These are phyloP conservation scores for Holotrichia oblita DNA, from an alignment of 1,140 invertebrate genomes.

Conservation along the genomic window DNA sequence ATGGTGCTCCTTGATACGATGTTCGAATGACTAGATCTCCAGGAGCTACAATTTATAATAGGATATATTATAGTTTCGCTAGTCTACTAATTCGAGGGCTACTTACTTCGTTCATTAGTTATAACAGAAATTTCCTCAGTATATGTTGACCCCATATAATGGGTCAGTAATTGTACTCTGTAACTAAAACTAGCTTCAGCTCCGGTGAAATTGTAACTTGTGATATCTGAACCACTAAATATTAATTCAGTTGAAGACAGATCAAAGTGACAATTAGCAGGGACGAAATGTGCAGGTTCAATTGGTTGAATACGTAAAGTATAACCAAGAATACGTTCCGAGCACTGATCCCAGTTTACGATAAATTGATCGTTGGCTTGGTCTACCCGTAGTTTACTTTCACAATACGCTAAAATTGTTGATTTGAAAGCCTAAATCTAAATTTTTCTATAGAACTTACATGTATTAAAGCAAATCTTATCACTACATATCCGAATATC, in stretches of 20 bases:
- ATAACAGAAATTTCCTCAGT: neutral
- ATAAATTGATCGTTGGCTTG: neutral
- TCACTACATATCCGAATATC: neutral
- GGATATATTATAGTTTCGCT: neutral
- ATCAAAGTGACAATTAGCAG: neutral
- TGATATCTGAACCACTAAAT: neutral
- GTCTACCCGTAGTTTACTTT: neutral
- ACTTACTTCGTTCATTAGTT: neutral
- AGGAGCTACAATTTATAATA: neutral
- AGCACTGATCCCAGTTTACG: neutral
- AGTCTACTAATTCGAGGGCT: neutral
- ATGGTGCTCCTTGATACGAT: neutral
- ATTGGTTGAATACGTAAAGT: neutral
- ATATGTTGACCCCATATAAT: neutral
- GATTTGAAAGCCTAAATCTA: no score
- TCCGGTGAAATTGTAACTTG: neutral
- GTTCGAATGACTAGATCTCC: neutral
- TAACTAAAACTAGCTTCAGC: neutral
- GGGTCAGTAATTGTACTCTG: neutral
- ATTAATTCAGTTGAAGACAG: neutral
- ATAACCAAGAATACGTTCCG: neutral
- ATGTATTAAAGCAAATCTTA: neutral
- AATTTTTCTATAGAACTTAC: neutral
- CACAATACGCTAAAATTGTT: no score
- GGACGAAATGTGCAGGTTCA: neutral